Conservation (phyloP, 1,140 invertebrate species). For the Octopus sinensis region DNA sequence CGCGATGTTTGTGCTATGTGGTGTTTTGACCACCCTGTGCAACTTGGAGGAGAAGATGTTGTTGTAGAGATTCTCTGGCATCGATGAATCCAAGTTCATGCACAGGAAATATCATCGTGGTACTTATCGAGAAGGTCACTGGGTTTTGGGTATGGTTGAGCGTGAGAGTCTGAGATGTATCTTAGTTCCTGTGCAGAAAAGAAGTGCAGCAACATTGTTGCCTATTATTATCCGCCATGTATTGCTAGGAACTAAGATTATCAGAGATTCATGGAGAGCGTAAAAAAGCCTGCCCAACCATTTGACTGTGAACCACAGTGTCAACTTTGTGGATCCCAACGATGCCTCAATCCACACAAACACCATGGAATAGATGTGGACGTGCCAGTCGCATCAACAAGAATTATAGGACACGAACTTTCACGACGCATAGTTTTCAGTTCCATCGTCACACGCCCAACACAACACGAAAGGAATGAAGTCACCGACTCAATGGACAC, state of each 20-base stretch:
- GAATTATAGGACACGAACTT: too few species aligned
- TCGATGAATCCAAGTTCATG: slow-evolving; percentile 1
- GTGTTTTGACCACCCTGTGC: too few species aligned
- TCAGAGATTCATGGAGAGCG: neutral
- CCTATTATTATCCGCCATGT: neutral
- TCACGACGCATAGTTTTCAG: too few species aligned
- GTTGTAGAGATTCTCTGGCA: too few species aligned
- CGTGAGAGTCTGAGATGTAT: neutral
- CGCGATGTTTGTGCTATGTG: too few species aligned
- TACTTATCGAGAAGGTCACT: neutral
- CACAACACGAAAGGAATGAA: too few species aligned
- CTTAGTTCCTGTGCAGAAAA: neutral
- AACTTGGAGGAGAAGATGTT: too few species aligned
- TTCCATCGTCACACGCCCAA: too few species aligned
- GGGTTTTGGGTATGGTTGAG: neutral
- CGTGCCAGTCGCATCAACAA: too few species aligned
- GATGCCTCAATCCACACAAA: neutral
- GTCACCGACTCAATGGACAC: too few species aligned
- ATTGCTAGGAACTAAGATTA: neutral
- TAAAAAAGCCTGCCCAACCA: neutral
- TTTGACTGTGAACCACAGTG: neutral
- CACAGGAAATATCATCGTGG: slow-evolving; percentile 7
- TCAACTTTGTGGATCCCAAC: neutral
- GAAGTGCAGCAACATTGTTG: neutral
- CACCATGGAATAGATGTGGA: neutral